These are phyloP conservation scores for Aeoliscus strigatus DNA, from an alignment of 2,797 vertebrate species.

Conservation along the genomic window DNA sequence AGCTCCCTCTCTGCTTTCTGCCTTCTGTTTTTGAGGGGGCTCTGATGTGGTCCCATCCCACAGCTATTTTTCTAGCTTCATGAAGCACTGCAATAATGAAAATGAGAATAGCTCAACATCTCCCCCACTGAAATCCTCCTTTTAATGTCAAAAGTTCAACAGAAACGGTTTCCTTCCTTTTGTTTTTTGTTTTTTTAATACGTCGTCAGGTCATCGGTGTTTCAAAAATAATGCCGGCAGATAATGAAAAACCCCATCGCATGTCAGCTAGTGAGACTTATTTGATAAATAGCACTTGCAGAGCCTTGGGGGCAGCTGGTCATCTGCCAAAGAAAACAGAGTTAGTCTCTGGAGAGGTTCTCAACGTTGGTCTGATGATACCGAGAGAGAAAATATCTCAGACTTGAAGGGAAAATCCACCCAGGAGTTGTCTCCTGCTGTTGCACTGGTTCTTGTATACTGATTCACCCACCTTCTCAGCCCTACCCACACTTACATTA, in stretches of 20 bases:
- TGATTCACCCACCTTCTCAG: constrained; percentile 8
- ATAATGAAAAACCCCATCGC: constrained; percentile 30
- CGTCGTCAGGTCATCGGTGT: constrained; percentile 2
- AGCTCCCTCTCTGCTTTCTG: constrained; percentile 31
- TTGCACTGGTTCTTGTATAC: constrained; percentile 6
- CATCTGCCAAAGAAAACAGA: constrained; percentile 35
- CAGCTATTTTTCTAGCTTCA: constrained; percentile 11
- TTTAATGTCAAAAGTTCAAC: constrained; percentile 21
- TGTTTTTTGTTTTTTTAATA: constrained; percentile 12
- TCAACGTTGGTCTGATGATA: constrained; percentile 39
- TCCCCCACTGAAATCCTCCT: constrained; percentile 10
- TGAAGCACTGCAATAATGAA: constrained; percentile 14
- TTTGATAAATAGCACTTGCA: constrained; percentile 28
- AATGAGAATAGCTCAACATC: constrained; percentile 25
- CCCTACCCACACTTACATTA: too few relatives aligned
- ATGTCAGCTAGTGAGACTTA: constrained; percentile 10
- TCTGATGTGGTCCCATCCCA: constrained; percentile 19
- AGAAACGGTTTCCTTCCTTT: constrained; percentile 29
- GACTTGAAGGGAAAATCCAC: constrained; percentile 22
- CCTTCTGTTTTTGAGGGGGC: too few relatives aligned
- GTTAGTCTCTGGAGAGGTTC: constrained; percentile 29
- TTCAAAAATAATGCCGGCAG: constrained; percentile 25
- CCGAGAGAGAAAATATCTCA: constrained; percentile 26
- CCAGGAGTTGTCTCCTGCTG: constrained; percentile 6
- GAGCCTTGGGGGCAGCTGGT: constrained; percentile 21